A percentile compares a stretch with the other conserved stretches of the same genome.
Evolutionary conservation across 2,797 vertebrate genomes (phyloP).

Genomic region (Aldrovandia affinis): DNA sequence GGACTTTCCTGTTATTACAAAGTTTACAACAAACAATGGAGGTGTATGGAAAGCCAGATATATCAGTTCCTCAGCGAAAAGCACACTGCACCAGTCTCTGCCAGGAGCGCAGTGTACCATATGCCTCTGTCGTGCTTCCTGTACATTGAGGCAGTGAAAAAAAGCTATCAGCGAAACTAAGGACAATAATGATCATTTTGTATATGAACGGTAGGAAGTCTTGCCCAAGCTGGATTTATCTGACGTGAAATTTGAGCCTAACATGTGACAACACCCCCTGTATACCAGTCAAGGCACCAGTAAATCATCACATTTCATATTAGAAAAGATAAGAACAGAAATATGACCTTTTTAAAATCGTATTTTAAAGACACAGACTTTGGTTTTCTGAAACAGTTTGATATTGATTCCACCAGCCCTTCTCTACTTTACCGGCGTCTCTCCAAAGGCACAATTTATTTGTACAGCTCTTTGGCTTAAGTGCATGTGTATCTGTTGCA

Average conservation of each 20-base stretch:
- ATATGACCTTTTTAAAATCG: no score
- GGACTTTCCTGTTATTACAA: conserved; percentile 52
- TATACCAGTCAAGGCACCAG: not conserved
- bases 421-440: no score
- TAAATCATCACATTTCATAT: not conserved
- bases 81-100: conserved; percentile 26
- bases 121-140: not conserved
- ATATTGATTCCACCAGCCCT: not conserved
- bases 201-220: conserved; percentile 20
- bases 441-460: not conserved
- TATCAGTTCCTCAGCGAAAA: conserved; percentile 33
- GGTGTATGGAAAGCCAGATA: conserved; percentile 33
- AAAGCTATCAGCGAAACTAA: conserved; percentile 20
- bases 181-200: conserved; percentile 28
- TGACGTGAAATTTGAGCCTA: not conserved
- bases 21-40: conserved; percentile 40
- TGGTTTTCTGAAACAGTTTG: not conserved
- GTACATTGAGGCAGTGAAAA: conserved; percentile 25
- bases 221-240: conserved; percentile 21
- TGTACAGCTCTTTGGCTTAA: not conserved
- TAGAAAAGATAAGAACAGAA: not conserved
- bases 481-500: not conserved
- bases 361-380: not conserved
- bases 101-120: not conserved
- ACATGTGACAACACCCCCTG: not conserved